phyloP scores from a whole-genome alignment of 2,888 invertebrate species.

The Cephus pygmeus region DNA sequence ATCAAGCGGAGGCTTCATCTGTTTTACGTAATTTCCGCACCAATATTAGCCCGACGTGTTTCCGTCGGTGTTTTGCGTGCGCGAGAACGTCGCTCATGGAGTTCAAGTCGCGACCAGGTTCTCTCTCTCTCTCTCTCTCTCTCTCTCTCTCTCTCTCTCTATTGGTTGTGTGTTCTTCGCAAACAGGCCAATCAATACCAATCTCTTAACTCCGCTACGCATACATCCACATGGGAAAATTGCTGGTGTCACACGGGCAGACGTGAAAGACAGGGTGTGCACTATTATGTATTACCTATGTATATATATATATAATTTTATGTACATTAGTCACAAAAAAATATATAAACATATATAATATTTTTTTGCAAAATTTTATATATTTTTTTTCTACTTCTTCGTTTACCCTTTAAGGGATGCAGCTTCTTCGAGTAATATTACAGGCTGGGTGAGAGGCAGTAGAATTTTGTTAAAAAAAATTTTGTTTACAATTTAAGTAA shows the following conservation, averaged over 20 bases:
- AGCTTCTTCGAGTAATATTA: no score
- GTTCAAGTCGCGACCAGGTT: constrained; percentile 33
- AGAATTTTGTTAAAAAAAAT: no score
- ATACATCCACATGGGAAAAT: background rate
- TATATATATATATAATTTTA: constrained; percentile 5
- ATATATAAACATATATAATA: background rate
- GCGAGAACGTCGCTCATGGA: constrained; percentile 29
- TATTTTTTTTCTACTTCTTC: no score
- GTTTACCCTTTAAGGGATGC: no score
- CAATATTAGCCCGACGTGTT: constrained; percentile 62
- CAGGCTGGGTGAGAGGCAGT: no score
- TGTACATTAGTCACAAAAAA: background rate
- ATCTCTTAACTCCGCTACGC: constrained; percentile 53
- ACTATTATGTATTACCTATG: background rate
- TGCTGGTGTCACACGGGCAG: background rate
- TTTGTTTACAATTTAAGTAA: no score
- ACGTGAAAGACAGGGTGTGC: background rate
- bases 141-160: constrained; percentile 21
- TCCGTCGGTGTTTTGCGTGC: constrained; percentile 39
- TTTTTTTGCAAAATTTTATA: no score
- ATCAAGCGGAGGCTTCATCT: constrained; percentile 55
- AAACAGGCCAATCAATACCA: constrained; percentile 64
- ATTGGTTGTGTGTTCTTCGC: constrained; percentile 61
- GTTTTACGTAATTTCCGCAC: constrained; percentile 64
- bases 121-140: constrained; percentile 8